These are phyloP conservation scores for Pangasius djambal DNA, from an alignment of 2,797 vertebrate genomes.

Conservation along the genomic window DNA sequence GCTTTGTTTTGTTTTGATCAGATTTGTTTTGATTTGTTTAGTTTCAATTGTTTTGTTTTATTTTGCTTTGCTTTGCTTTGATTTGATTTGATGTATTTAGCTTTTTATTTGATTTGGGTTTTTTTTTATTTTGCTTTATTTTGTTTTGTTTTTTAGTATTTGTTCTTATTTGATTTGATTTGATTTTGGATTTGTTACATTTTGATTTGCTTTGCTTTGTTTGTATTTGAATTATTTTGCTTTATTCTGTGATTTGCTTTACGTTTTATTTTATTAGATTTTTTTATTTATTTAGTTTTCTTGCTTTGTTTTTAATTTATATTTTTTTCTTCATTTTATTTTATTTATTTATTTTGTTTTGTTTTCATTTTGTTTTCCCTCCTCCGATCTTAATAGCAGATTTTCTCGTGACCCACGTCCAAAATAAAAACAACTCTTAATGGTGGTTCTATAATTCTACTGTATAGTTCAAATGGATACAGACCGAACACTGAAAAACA, in stretches of 20 bases:
- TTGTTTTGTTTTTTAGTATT: neutral
- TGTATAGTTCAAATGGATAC: neutral
- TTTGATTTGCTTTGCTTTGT: neutral
- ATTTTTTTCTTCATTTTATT: neutral
- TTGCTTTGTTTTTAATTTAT: neutral
- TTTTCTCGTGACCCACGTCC: neutral
- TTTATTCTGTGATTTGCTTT: neutral
- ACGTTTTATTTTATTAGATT: neutral
- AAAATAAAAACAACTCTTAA: neutral
- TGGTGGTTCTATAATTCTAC: neutral
- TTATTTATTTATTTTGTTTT: neutral
- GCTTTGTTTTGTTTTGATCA: neutral
- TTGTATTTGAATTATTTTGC: neutral
- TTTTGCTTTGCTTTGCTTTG: neutral
- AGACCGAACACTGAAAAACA: neutral
- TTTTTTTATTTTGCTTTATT: neutral
- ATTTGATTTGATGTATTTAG: neutral
- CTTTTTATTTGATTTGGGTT: neutral
- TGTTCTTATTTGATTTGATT: neutral
- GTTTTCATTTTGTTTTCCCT: neutral
- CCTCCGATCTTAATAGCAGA: neutral
- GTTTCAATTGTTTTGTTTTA: neutral
- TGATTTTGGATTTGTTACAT: neutral
- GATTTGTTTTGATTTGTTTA: neutral
- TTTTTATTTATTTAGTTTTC: neutral